Conservation (phyloP, 2,888 invertebrate genomes). For the Miltochrista miniata region DNA sequence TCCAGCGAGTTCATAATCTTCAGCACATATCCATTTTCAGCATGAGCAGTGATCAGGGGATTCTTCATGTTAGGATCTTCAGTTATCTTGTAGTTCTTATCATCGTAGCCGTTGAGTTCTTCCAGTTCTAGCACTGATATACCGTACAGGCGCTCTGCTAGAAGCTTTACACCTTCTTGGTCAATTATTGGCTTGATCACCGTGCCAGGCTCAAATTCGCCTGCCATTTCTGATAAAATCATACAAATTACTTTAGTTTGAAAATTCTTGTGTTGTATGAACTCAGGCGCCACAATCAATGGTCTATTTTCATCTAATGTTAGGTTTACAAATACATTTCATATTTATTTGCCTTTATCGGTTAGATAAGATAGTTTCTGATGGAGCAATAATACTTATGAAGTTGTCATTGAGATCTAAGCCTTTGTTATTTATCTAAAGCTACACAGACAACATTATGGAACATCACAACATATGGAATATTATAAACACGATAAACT, state of each 20-base stretch:
- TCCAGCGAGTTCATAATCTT: slow-evolving; percentile 94
- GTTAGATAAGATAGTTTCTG: too few species aligned
- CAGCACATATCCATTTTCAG: slow-evolving; percentile 87
- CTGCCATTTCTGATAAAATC: slow-evolving; percentile 40
- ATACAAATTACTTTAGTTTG: background rate
- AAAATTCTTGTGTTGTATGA: background rate
- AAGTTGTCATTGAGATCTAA: too few species aligned
- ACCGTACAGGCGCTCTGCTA: slow-evolving; percentile 85
- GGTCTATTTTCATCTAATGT: too few species aligned
- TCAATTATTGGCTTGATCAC: slow-evolving; percentile 83
- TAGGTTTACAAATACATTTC: too few species aligned
- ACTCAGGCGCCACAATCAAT: too few species aligned
- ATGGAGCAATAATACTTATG: too few species aligned
- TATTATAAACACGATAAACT: too few species aligned
- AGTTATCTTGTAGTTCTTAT: slow-evolving; percentile 88
- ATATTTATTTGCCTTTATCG: too few species aligned
- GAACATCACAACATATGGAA: too few species aligned
- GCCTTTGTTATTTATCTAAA: too few species aligned
- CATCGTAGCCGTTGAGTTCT: slow-evolving; percentile 90
- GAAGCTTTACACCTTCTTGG: slow-evolving; percentile 74
- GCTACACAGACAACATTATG: too few species aligned
- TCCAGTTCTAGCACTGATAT: slow-evolving; percentile 81
- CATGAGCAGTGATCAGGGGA: slow-evolving; percentile 80
- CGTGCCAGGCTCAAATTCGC: slow-evolving; percentile 78
- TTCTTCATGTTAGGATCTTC: slow-evolving; percentile 85